phyloP scores from a whole-genome alignment of 2,113 vertebrate species.

The Megaceryle torquata region DNA sequence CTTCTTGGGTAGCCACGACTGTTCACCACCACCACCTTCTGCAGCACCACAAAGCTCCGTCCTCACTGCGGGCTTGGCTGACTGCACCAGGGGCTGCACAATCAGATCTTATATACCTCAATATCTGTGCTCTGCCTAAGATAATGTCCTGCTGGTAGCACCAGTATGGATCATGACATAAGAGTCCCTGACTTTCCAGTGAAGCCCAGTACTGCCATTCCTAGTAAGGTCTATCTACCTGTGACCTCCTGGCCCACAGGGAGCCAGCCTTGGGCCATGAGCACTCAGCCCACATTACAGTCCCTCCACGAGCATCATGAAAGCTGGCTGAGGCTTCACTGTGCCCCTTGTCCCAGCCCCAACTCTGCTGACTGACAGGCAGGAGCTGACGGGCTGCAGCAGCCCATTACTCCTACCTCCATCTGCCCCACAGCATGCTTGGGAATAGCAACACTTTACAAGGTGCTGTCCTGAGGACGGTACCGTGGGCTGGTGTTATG shows the following conservation, averaged over 20 bases:
- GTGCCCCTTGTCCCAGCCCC: not conserved
- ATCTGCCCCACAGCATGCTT: not conserved
- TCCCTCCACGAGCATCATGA: not conserved
- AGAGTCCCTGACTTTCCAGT: not conserved
- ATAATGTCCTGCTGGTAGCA: not conserved
- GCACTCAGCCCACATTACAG: not conserved
- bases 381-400: not conserved
- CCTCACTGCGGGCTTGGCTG: not conserved
- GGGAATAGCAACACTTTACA: not conserved
- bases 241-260: not conserved
- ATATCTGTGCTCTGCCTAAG: not conserved
- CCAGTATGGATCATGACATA: fast-evolving
- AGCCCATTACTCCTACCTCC: not conserved
- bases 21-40: not conserved
- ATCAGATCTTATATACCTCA: not conserved
- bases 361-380: not conserved
- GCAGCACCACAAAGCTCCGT: not conserved
- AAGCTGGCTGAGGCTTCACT: not conserved
- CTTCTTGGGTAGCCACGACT: not conserved
- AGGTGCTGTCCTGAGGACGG: not conserved
- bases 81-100: not conserved
- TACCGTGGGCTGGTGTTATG: constrained; percentile 62
- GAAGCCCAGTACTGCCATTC: not conserved
- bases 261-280: not conserved
- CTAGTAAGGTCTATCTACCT: not conserved